These are phyloP conservation scores for Aphis craccivora DNA, from an alignment of 1,140 invertebrate species.

Conservation along the genomic window DNA sequence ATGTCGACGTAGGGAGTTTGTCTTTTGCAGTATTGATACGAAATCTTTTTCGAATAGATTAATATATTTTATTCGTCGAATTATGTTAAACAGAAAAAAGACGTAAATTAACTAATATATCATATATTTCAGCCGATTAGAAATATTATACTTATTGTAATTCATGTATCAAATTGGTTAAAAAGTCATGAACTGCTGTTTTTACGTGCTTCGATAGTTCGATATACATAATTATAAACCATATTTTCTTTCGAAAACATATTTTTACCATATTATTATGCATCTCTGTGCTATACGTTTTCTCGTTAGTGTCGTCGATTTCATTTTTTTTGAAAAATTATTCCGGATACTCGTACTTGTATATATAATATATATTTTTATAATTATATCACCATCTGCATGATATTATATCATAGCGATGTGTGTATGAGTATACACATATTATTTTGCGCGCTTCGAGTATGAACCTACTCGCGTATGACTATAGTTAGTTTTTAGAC, in stretches of 20 bases:
- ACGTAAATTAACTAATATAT: not conserved
- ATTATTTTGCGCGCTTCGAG: constrained; percentile 25
- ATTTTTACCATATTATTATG: not conserved
- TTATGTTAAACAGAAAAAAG: not conserved
- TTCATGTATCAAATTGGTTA: not conserved
- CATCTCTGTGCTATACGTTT: not conserved
- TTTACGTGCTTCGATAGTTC: not conserved
- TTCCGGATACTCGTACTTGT: not conserved
- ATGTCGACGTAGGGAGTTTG: not conserved
- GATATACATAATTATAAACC: not conserved
- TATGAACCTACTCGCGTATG: constrained; percentile 12
- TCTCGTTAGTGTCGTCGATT: not conserved
- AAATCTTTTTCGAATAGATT: not conserved
- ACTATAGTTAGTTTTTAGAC: constrained; percentile 37
- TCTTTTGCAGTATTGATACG: not conserved
- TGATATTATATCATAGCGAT: not conserved
- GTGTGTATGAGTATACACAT: not conserved
- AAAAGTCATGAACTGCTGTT: not conserved
- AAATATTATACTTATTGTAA: not conserved
- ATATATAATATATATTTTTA: not conserved
- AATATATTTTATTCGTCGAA: not conserved
- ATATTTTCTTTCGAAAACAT: not conserved
- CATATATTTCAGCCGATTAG: not conserved
- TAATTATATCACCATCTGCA: not conserved
- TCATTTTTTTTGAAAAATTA: not conserved